Percentiles rank a stretch among this genome's conserved stretches.
phyloP scores from a whole-genome alignment of 2,113 vertebrate species.

The Catharus fuscescens region DNA sequence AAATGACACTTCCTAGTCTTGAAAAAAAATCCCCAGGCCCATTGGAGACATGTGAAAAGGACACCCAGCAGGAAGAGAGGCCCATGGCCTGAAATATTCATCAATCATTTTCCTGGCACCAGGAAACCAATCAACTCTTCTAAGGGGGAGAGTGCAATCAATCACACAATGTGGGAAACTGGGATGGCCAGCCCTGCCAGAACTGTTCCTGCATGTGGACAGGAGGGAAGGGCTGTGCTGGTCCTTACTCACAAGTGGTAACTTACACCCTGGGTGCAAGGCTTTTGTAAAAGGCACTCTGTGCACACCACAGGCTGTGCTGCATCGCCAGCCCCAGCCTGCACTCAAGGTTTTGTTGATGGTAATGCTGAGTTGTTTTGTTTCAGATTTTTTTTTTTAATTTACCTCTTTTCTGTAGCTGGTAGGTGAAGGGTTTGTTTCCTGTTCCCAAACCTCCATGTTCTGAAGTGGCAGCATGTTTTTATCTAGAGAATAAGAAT shows the following conservation, averaged over 20 bases:
- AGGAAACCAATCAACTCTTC: constrained; percentile 80
- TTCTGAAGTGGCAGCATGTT: background rate
- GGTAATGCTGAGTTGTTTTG: background rate
- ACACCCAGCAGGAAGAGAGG: constrained; percentile 74
- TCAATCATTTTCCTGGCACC: constrained; percentile 85
- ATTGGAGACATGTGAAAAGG: constrained; percentile 65
- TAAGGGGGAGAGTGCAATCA: constrained; percentile 71
- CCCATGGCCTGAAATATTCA: constrained; percentile 73
- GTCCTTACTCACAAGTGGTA: background rate
- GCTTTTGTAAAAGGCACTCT: background rate
- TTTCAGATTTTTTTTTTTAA: too few relatives aligned
- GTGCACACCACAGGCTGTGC: background rate
- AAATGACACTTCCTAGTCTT: constrained; percentile 65
- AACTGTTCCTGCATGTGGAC: constrained; percentile 8
- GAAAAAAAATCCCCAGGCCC: constrained; percentile 57
- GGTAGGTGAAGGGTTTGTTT: background rate
- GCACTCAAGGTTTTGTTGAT: background rate
- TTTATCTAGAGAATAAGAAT: background rate
- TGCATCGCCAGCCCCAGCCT: background rate
- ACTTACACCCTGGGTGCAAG: background rate
- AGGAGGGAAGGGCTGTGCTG: background rate
- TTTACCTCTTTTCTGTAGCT: background rate
- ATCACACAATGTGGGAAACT: constrained; percentile 71
- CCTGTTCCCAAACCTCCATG: background rate
- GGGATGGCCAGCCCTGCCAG: background rate